Percentiles rank a stretch among this genome's conserved stretches.
phyloP scores from a whole-genome alignment of 2,113 vertebrate genomes.

The Cepphus grylle region DNA sequence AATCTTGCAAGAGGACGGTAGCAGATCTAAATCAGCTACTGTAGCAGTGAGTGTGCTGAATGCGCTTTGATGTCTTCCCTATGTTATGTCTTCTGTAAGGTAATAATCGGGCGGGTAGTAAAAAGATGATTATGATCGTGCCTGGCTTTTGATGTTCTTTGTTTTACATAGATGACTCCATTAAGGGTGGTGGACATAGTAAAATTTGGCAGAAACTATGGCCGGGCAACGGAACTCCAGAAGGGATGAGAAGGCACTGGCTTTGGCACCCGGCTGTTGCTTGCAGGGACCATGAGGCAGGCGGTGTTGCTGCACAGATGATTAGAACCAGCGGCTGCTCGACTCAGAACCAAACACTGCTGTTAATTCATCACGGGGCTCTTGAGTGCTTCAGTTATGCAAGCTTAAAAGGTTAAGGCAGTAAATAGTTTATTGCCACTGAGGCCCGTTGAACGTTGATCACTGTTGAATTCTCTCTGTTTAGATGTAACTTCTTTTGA shows the following conservation, averaged over 20 bases:
- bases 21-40: neutral
- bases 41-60: neutral
- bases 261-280: neutral
- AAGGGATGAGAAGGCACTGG: neutral
- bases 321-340: conserved; percentile 29
- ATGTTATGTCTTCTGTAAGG: neutral
- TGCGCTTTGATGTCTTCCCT: neutral
- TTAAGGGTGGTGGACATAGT: neutral
- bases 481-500: conserved; percentile 52
- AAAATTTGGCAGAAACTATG: fast-evolving
- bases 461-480: conserved; percentile 31
- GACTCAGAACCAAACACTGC: conserved; percentile 18
- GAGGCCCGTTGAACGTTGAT: conserved; percentile 34
- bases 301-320: conserved; percentile 5
- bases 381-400: conserved; percentile 7
- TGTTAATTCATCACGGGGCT: conserved; percentile 57
- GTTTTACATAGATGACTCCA: neutral
- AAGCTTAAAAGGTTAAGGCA: conserved; percentile 49
- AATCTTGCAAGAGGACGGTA: neutral
- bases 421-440: conserved; percentile 64
- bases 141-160: neutral
- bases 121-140: neutral
- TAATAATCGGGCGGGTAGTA: neutral
- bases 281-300: neutral
- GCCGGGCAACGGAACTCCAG: neutral